These are phyloP conservation scores for Drosophila mauritiana DNA, from an alignment of 1,140 invertebrate genomes.

Conservation along the genomic window DNA sequence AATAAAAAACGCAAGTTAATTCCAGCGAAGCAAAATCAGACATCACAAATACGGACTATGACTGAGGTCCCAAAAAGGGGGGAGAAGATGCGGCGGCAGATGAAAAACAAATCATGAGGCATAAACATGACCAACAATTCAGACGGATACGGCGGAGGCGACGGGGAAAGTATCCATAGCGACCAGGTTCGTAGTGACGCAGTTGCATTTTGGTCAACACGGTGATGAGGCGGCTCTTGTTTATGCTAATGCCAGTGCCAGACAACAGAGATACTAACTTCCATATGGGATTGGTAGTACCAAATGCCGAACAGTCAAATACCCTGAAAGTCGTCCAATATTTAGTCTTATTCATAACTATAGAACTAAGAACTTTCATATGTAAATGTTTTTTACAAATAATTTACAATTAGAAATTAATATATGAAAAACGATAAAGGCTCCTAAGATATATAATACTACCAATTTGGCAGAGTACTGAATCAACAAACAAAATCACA, in stretches of 20 bases:
- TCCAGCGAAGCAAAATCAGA: constrained; percentile 50
- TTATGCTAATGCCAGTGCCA: constrained; percentile 62
- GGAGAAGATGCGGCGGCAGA: constrained; percentile 23
- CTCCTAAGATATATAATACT: background rate
- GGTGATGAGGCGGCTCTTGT: constrained; percentile 58
- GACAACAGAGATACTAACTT: constrained; percentile 24
- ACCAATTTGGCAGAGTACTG: constrained; percentile 13
- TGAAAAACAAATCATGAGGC: constrained; percentile 70
- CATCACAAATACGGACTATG: constrained; percentile 6
- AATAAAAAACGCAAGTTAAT: constrained; percentile 67
- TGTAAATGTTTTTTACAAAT: too few relatives aligned
- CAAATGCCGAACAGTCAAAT: background rate
- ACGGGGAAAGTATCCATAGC: constrained; percentile 29
- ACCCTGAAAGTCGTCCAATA: background rate
- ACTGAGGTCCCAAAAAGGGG: background rate
- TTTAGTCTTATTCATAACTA: background rate
- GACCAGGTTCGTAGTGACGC: constrained; percentile 56
- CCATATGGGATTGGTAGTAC: background rate
- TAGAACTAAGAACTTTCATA: background rate
- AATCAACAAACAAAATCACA: constrained; percentile 31
- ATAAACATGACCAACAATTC: constrained; percentile 60
- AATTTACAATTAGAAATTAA: too few relatives aligned
- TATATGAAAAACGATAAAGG: background rate
- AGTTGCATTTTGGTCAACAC: constrained; percentile 71
- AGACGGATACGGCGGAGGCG: constrained; percentile 18